Percentiles rank a stretch among this genome's conserved stretches.
phyloP scores from a whole-genome alignment of 2,888 invertebrate genomes.

The Therioaphis trifolii region DNA sequence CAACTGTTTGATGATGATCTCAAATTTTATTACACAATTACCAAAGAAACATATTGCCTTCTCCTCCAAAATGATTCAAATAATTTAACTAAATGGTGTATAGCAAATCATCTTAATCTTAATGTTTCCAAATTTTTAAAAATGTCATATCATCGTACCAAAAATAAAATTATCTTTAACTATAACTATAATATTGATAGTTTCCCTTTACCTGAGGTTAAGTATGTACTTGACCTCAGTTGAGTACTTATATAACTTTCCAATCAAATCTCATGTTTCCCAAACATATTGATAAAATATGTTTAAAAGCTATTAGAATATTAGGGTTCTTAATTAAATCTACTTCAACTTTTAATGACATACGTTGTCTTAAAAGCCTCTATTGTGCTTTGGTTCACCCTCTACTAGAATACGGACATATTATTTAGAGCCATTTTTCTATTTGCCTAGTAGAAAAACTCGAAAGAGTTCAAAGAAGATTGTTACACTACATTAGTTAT shows the following conservation, averaged over 20 bases:
- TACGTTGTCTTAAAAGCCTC: neutral
- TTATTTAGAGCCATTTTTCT: too few relatives aligned
- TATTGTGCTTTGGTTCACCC: neutral
- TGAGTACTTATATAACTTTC: too few relatives aligned
- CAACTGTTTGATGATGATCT: too few relatives aligned
- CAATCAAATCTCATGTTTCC: neutral
- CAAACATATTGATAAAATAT: neutral
- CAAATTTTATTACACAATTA: too few relatives aligned
- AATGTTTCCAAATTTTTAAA: neutral
- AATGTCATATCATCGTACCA: neutral
- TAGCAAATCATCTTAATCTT: too few relatives aligned
- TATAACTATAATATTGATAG: conserved; percentile 17
- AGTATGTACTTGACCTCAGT: neutral
- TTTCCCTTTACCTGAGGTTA: neutral
- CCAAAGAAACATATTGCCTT: too few relatives aligned
- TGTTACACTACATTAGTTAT: too few relatives aligned
- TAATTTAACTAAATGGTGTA: too few relatives aligned
- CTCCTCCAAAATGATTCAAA: too few relatives aligned
- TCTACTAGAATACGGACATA: too few relatives aligned
- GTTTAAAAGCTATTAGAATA: neutral
- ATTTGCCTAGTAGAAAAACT: too few relatives aligned
- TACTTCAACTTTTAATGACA: neutral
- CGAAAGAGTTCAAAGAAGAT: too few relatives aligned
- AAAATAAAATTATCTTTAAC: conserved; percentile 10
- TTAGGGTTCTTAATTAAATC: neutral